Conservation (phyloP, 37 sponge, comb jelly and placozoan genomes). For the Geodia barretti region DNA sequence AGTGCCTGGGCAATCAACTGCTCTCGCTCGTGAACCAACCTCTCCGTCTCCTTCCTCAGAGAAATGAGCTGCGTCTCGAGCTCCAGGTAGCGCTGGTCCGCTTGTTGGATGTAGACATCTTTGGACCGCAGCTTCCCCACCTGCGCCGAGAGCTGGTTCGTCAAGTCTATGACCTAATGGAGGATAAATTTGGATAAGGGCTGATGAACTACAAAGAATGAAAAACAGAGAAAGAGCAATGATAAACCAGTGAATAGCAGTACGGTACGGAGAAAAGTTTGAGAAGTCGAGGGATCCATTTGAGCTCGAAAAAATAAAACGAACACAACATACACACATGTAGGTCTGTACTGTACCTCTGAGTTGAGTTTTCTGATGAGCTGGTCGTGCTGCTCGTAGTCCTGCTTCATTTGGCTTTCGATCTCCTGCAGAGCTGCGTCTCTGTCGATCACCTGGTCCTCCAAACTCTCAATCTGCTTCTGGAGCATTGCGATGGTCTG, state of each 20-base stretch:
- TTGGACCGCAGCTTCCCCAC: neutral
- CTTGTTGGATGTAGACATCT: slow-evolving; percentile 32
- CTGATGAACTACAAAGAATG: too few relatives aligned
- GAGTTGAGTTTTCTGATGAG: neutral
- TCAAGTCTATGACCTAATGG: neutral
- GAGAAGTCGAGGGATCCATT: too few relatives aligned
- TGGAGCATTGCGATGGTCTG: slow-evolving; percentile 15
- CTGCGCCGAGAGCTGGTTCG: neutral
- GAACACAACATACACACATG: too few relatives aligned
- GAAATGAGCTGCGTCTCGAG: slow-evolving; percentile 26
- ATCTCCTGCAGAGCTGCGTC: slow-evolving; percentile 58
- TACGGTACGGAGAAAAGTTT: too few relatives aligned
- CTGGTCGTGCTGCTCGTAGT: slow-evolving; percentile 44
- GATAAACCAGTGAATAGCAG: too few relatives aligned
- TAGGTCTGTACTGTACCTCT: too few relatives aligned
- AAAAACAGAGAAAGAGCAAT: too few relatives aligned
- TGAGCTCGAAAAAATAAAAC: too few relatives aligned
- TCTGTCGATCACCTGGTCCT: slow-evolving; percentile 58
- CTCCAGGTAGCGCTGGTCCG: slow-evolving; percentile 21
- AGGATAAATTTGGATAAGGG: too few relatives aligned
- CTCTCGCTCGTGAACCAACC: slow-evolving; percentile 19
- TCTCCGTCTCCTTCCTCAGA: slow-evolving; percentile 36
- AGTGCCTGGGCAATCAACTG: slow-evolving; percentile 24
- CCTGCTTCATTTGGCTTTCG: slow-evolving; percentile 52
- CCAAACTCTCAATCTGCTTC: slow-evolving; percentile 35